Evolutionary conservation across 2,113 vertebrate genomes (phyloP), one percentile per base, ranked within the genome.

Genomic region (Tupaia chinensis): DNA sequence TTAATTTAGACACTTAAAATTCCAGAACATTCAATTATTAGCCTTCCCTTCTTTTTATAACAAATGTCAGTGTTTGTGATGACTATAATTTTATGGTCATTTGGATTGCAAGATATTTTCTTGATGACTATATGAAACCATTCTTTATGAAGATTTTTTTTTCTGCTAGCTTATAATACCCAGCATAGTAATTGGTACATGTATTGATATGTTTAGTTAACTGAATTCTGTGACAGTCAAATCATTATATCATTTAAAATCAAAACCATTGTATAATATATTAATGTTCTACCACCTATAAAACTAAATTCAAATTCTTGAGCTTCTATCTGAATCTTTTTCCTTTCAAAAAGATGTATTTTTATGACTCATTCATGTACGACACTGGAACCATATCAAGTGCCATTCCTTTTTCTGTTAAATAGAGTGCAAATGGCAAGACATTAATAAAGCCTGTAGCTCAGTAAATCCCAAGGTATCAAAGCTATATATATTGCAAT

Each of bases 361-460:
- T 58, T 34, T 70, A 74, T 81, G 92, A 79, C 65, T 84, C 66
- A 29, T 29, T 56, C 32, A 7, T 73, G 23, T 73, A 80, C 66
- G 74, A 93, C 78, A 60, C 61, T 60, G 70, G 44, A 54, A 27
- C 73, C 27, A 12, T 72, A 60, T 13, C 81, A 91, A 83, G 79
- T 96, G 68, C 56, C 58, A 13, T 92, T 94, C 90, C 91, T 85
- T 93, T 86, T 84, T 87, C 86, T 56, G 60, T 84, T 89, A 79
- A 91, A 63, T 25, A 44, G 10, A 77, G 93, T 77, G 16, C 82
- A 94, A 77, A 66, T 65, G 90, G 74, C 74, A 77, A 89, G 85
- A 79, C 78, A 65, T 80, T 60, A 85, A 76, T 88, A 89, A 91
- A 91, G 69, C 23, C 54, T 53, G 74, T 1, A 15, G 81, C 65